Evolutionary conservation across 2,888 invertebrate genomes (phyloP).

Genomic region (Stramonita haemastoma): DNA sequence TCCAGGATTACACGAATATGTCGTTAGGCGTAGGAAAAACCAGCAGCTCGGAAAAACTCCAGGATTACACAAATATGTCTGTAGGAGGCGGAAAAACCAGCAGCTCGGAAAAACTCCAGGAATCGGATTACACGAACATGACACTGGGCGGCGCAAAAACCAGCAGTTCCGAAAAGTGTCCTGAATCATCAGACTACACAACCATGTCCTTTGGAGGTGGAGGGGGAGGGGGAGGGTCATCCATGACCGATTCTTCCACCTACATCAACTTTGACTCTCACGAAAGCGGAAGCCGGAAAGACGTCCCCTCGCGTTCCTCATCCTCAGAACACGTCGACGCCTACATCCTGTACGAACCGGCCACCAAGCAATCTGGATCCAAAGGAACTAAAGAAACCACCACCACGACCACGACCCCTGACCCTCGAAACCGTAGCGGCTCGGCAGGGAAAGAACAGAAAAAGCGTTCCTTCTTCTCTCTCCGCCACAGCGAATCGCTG

Average conservation of each 20-base stretch:
- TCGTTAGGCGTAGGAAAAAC: too few species aligned
- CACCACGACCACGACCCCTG: too few species aligned
- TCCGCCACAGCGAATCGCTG: slow-evolving; percentile 28
- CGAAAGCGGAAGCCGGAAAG: slow-evolving; percentile 33
- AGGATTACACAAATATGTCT: slow-evolving; percentile 64
- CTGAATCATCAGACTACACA: not conserved
- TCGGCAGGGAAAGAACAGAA: slow-evolving; percentile 38
- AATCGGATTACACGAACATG: slow-evolving; percentile 66
- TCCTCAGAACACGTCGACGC: slow-evolving; percentile 48
- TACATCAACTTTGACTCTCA: slow-evolving; percentile 48
- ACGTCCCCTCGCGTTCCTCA: slow-evolving; percentile 12
- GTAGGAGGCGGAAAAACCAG: slow-evolving; percentile 43
- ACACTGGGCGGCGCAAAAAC: slow-evolving; percentile 46
- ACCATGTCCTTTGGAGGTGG: not conserved
- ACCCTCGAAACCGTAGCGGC: slow-evolving; percentile 25
- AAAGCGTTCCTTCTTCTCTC: slow-evolving; percentile 26
- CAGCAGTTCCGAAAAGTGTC: not conserved
- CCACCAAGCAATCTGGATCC: not conserved
- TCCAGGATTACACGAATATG: too few species aligned
- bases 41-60: too few species aligned
- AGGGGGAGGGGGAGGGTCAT: too few species aligned
- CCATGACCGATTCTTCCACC: slow-evolving; percentile 8
- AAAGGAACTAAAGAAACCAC: not conserved
- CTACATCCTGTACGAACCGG: slow-evolving; percentile 50
- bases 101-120: slow-evolving; percentile 43